Evolutionary conservation across 2,888 invertebrate genomes (phyloP).

Genomic region (Rhimphoctona megacephalus): DNA sequence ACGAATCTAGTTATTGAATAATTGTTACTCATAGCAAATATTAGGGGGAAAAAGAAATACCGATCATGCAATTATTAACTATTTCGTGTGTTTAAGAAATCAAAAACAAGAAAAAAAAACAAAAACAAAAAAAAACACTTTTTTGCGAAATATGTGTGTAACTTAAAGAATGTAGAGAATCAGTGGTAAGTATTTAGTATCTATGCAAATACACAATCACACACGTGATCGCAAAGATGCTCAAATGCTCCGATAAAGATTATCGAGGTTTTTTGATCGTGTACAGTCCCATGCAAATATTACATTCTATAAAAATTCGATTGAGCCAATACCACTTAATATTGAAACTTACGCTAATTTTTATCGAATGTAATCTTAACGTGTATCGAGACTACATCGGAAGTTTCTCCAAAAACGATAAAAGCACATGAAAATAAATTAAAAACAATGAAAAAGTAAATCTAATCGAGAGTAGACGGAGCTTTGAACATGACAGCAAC

Average conservation of each 20-base stretch:
- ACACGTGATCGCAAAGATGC: slow-evolving; percentile 47
- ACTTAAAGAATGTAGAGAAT: slow-evolving; percentile 70
- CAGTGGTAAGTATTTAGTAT: slow-evolving; percentile 76
- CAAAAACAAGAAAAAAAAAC: slow-evolving; percentile 29
- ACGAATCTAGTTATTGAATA: slow-evolving; percentile 70
- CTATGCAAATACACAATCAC: slow-evolving; percentile 63
- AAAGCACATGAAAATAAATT: neutral
- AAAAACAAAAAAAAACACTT: slow-evolving; percentile 23
- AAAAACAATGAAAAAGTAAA: slow-evolving; percentile 11
- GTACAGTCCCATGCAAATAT: slow-evolving; percentile 19
- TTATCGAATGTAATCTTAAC: neutral
- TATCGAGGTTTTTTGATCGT: slow-evolving; percentile 24
- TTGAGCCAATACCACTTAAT: neutral
- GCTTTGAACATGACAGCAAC: slow-evolving; percentile 57
- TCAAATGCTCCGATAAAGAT: slow-evolving; percentile 50
- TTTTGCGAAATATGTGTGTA: slow-evolving; percentile 67
- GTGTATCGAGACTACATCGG: neutral
- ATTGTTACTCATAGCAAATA: slow-evolving; percentile 75
- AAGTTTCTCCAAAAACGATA: neutral
- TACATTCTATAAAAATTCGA: slow-evolving; percentile 7
- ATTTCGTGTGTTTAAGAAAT: slow-evolving; percentile 56
- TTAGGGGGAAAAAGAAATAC: slow-evolving; percentile 69
- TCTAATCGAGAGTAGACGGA: slow-evolving; percentile 21
- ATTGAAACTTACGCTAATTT: neutral
- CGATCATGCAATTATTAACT: slow-evolving; percentile 65